Conservation (phyloP, 2,888 invertebrate species). For the Exephanes ischioxanthus region DNA sequence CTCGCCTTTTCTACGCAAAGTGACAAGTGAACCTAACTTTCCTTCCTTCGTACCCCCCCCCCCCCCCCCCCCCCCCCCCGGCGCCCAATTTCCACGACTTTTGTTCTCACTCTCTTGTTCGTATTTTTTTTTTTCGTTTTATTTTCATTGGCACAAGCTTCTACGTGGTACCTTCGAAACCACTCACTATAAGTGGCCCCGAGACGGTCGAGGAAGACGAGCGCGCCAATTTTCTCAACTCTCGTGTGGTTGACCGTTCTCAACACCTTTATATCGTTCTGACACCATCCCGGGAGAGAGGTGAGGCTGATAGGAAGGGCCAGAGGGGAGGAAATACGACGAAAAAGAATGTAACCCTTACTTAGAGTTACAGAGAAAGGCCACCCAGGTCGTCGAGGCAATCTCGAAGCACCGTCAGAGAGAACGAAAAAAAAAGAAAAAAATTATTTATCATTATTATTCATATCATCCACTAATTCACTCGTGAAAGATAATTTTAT, state of each 20-base stretch:
- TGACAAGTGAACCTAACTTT: neutral
- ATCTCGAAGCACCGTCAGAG: neutral
- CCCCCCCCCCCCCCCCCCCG: too few species aligned
- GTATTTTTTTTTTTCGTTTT: constrained; percentile 2
- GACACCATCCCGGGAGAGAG: constrained; percentile 26
- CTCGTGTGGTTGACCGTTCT: constrained; percentile 51
- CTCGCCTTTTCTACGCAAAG: neutral
- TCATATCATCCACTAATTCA: constrained; percentile 19
- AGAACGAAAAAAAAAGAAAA: neutral
- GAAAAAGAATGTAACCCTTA: constrained; percentile 44
- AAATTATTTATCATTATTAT: constrained; percentile 27
- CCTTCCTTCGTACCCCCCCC: neutral
- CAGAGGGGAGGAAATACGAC: constrained; percentile 9
- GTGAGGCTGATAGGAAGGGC: constrained; percentile 1
- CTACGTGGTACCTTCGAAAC: constrained; percentile 36
- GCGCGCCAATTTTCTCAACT: constrained; percentile 56
- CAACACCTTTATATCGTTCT: constrained; percentile 49
- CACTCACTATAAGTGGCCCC: constrained; percentile 49
- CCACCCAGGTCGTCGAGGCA: constrained; percentile 45
- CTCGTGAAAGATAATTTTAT: neutral
- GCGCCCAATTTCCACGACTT: neutral
- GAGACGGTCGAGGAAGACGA: constrained; percentile 34
- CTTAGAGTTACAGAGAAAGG: constrained; percentile 39
- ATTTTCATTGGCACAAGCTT: constrained; percentile 44
- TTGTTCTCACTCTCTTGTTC: constrained; percentile 6